These are phyloP conservation scores for Pionites leucogaster DNA, from an alignment of 2,113 vertebrate genomes.

Conservation along the genomic window DNA sequence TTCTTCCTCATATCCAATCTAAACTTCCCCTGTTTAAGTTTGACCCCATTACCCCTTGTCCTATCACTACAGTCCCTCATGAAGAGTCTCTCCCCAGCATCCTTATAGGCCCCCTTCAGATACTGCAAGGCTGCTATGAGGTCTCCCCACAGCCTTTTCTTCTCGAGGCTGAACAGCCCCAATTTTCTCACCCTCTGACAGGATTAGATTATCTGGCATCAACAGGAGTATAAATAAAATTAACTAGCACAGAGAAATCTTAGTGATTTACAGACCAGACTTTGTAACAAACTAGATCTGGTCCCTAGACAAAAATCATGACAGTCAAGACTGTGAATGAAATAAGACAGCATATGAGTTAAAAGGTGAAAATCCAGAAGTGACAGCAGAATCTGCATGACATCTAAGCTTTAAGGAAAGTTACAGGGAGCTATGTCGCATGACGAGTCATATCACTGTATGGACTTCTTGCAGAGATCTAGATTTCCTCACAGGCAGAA, in stretches of 20 bases:
- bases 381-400: neutral
- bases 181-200: neutral
- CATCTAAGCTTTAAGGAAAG: neutral
- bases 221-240: neutral
- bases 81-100: too few species aligned
- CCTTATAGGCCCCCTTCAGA: too few species aligned
- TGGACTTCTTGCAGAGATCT: neutral
- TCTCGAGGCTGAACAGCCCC: too few species aligned
- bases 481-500: neutral
- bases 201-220: neutral
- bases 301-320: neutral
- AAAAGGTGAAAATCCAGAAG: neutral
- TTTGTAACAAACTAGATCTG: neutral
- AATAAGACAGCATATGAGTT: neutral
- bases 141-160: too few species aligned
- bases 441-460: neutral
- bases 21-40: too few species aligned
- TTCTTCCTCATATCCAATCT: too few species aligned
- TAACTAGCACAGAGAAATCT: neutral
- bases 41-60: too few species aligned
- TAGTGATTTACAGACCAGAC: neutral
- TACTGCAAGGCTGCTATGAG: too few species aligned
- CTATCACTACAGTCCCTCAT: too few species aligned
- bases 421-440: neutral
- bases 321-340: neutral